A percentile compares a stretch with the other conserved stretches of the same genome.
phyloP scores from a whole-genome alignment of 2,797 vertebrate genomes.

The Mastacembelus armatus region DNA sequence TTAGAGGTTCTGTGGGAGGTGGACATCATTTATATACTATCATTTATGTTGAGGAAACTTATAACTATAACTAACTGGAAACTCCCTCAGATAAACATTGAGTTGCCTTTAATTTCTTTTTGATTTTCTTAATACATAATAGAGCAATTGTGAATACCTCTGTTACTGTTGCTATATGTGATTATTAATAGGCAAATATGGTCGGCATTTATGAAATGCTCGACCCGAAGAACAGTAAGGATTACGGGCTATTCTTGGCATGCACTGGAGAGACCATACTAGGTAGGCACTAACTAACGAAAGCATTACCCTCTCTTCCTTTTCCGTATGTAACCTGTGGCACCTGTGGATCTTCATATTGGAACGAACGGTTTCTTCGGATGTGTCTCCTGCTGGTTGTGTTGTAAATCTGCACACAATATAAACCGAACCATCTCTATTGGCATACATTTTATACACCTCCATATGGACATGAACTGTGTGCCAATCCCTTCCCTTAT shows the following conservation, averaged over 20 bases:
- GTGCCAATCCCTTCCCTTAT: constrained; percentile 79
- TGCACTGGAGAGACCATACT: constrained; percentile 78
- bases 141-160: no score
- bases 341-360: constrained; percentile 99
- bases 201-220: constrained; percentile 30
- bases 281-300: constrained; percentile 95
- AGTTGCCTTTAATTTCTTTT: background rate
- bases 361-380: constrained; percentile 99
- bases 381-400: constrained; percentile 84
- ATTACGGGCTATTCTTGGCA: constrained; percentile 74
- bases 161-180: constrained; percentile 15
- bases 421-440: constrained; percentile 62
- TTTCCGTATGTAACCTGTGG: constrained; percentile 99
- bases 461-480: constrained; percentile 84
- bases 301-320: constrained; percentile 99
- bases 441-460: constrained; percentile 49
- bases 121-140: no score
- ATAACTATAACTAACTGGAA: no score
- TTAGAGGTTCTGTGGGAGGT: background rate
- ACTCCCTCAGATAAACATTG: no score
- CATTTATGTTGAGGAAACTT: background rate
- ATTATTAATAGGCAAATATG: constrained; percentile 13
- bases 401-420: constrained; percentile 75
- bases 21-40: background rate
- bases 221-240: constrained; percentile 8